A percentile compares a stretch with the other conserved stretches of the same genome.
phyloP scores from a whole-genome alignment of 2,113 vertebrate species.

The Pomatostomus ruficeps region DNA sequence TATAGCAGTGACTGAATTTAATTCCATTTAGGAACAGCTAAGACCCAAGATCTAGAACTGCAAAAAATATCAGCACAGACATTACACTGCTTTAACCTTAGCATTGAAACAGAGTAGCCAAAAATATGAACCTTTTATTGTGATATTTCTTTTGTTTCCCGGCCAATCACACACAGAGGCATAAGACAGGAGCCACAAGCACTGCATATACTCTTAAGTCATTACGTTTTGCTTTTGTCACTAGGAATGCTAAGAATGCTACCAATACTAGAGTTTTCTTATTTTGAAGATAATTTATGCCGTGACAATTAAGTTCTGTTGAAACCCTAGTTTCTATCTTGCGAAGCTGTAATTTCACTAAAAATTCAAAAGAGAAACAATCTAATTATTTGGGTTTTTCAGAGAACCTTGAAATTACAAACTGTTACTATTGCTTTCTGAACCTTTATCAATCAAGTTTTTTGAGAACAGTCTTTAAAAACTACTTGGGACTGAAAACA shows the following conservation, averaged over 20 bases:
- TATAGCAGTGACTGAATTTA: not conserved
- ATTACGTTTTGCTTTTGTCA: not conserved
- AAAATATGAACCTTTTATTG: not conserved
- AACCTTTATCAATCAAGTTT: not conserved
- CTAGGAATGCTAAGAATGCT: not conserved
- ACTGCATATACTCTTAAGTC: accelerated
- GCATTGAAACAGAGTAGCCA: not conserved
- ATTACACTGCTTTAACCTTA: not conserved
- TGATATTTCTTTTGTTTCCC: not conserved
- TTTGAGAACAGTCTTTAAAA: not conserved
- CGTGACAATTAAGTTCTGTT: not conserved
- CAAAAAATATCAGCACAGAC: not conserved
- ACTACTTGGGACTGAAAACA: not conserved
- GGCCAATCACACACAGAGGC: not conserved
- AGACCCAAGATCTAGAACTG: not conserved
- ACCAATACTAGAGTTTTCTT: not conserved
- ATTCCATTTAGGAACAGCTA: not conserved
- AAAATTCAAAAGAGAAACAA: not conserved
- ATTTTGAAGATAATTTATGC: not conserved
- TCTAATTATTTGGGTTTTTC: not conserved
- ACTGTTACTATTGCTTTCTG: not conserved
- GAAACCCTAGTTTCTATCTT: not conserved
- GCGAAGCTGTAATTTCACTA: not conserved
- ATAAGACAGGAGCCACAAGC: not conserved
- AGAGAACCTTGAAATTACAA: not conserved